Evolutionary conservation across 1,140 invertebrate species (phyloP).

Genomic region (Sesamia nonagrioides): DNA sequence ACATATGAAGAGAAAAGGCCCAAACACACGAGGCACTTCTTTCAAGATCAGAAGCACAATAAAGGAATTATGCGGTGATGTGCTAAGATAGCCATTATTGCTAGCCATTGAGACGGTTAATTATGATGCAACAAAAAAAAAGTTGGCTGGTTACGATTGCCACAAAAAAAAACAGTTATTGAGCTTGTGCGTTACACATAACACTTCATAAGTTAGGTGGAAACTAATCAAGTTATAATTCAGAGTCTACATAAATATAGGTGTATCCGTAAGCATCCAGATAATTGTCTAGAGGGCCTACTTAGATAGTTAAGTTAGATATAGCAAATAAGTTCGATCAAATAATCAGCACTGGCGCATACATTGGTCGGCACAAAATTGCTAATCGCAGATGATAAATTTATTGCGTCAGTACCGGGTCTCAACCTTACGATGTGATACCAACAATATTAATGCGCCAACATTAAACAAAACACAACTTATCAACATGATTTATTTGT

Average conservation of each 20-base stretch:
- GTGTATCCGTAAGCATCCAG: too few relatives aligned
- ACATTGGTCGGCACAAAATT: not conserved
- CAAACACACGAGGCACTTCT: not conserved
- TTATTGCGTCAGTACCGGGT: not conserved
- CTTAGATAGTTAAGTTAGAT: too few relatives aligned
- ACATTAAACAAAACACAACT: conserved; percentile 5
- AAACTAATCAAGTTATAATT: too few relatives aligned
- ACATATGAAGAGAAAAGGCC: conserved; percentile 4
- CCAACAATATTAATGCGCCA: conserved; percentile 22
- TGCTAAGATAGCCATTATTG: not conserved
- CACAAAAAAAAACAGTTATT: too few relatives aligned
- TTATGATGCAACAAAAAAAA: too few relatives aligned
- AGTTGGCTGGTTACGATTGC: too few relatives aligned
- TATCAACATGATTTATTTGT: conserved; percentile 22
- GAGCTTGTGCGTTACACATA: too few relatives aligned
- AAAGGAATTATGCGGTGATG: not conserved
- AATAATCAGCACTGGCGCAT: too few relatives aligned
- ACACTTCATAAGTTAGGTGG: too few relatives aligned
- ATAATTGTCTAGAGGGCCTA: too few relatives aligned
- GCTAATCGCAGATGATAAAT: not conserved
- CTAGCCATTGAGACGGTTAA: too few relatives aligned
- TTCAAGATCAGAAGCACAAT: not conserved
- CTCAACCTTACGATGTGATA: not conserved
- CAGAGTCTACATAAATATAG: too few relatives aligned
- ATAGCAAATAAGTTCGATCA: not conserved